Evolutionary conservation across 1,140 invertebrate genomes (phyloP).

Genomic region (Galleria mellonella): DNA sequence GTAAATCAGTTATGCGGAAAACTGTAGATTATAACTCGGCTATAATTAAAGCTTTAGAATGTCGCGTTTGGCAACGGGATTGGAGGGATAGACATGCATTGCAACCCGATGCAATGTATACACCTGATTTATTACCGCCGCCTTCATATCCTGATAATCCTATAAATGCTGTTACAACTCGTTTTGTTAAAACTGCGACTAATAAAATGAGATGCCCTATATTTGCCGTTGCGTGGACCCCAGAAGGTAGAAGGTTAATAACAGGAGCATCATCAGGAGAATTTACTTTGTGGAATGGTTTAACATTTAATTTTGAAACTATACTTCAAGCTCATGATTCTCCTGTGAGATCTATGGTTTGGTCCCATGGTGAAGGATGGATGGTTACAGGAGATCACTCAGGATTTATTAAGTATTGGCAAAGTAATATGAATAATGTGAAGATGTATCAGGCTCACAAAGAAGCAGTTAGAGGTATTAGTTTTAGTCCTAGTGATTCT

Average conservation of each 20-base stretch:
- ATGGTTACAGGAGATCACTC: slow-evolving; percentile 99
- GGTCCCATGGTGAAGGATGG: slow-evolving; percentile 99
- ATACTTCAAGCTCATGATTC: slow-evolving; percentile 99
- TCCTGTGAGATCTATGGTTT: slow-evolving; percentile 98
- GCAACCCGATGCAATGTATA: slow-evolving; percentile 94
- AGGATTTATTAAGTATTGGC: slow-evolving; percentile 99
- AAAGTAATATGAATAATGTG: slow-evolving; percentile 99
- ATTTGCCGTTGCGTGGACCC: slow-evolving; percentile 99
- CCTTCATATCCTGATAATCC: slow-evolving; percentile 94
- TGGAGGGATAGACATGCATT: slow-evolving; percentile 88
- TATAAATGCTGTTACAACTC: slow-evolving; percentile 96
- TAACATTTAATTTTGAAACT: slow-evolving; percentile 99
- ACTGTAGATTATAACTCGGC: slow-evolving; percentile 99
- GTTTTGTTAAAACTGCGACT: slow-evolving; percentile 98
- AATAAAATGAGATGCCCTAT: slow-evolving; percentile 99
- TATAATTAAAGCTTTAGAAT: slow-evolving; percentile 93
- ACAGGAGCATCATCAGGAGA: slow-evolving; percentile 99
- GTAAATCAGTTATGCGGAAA: slow-evolving; percentile 97
- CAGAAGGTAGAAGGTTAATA: slow-evolving; percentile 96
- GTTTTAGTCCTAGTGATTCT: slow-evolving; percentile 98
- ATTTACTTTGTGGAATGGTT: slow-evolving; percentile 99
- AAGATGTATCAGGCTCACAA: slow-evolving; percentile 99
- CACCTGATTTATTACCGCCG: slow-evolving; percentile 91
- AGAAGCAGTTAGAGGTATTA: slow-evolving; percentile 98
- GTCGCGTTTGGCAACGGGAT: slow-evolving; percentile 95